Evolutionary conservation across 35 echinoderm and acorn worm genomes (phyloP).

Genomic region (Chiridota heheva): DNA sequence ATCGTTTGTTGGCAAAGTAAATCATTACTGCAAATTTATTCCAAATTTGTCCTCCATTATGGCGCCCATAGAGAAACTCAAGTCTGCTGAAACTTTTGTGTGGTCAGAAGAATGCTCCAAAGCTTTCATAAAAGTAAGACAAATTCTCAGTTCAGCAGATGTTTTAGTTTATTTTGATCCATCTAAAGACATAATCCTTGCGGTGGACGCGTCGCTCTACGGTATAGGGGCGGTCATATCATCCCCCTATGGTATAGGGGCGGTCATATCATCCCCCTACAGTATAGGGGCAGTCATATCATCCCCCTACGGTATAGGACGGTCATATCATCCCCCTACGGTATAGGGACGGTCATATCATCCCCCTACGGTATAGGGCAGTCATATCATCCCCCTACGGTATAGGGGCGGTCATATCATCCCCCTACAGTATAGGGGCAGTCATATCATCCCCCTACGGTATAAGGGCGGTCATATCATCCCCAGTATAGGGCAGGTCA

Average conservation of each 20-base stretch:
- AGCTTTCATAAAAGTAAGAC: slow-evolving; percentile 38
- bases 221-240: slow-evolving; percentile 58
- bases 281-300: too few relatives aligned
- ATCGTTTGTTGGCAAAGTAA: slow-evolving; percentile 29
- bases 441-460: too few relatives aligned
- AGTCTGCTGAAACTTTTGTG: not conserved
- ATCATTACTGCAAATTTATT: slow-evolving; percentile 61
- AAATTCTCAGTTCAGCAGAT: slow-evolving; percentile 11
- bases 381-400: slow-evolving; percentile 54
- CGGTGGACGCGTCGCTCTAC: slow-evolving; percentile 54
- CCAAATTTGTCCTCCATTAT: slow-evolving; percentile 45
- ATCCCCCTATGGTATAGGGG: too few relatives aligned
- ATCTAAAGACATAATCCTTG: slow-evolving; percentile 15
- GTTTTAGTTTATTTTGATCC: slow-evolving; percentile 18
- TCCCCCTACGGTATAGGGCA: too few relatives aligned
- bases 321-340: too few relatives aligned
- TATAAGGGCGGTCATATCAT: too few relatives aligned
- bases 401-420: slow-evolving; percentile 51
- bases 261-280: too few relatives aligned
- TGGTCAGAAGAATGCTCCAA: slow-evolving; percentile 34
- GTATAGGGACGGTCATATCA: too few relatives aligned
- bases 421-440: too few relatives aligned
- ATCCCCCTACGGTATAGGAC: too few relatives aligned
- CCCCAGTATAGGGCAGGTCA: too few relatives aligned
- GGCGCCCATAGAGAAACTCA: slow-evolving; percentile 10